Evolutionary conservation across 2,797 vertebrate genomes (phyloP), one percentile per base, ranked within the genome.

Genomic region (Scolopax bukidnonensis): DNA sequence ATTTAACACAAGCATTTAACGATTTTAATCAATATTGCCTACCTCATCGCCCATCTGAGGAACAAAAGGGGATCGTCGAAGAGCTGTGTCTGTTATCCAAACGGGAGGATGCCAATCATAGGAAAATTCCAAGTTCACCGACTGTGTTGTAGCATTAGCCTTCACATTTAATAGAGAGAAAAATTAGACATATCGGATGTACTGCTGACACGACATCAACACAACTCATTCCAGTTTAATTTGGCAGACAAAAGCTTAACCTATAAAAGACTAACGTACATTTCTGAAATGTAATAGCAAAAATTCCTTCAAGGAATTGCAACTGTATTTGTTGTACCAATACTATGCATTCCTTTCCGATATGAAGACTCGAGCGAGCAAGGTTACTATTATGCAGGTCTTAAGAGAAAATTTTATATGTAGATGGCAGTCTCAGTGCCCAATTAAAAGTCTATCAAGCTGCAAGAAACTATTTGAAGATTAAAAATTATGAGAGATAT

Each of bases 11-110:
- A 56, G 23, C 25, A 43, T 0, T 47, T 63, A 10, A 60, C 48
- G 65, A 17, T 30, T 68, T 71, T 23, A 40, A 70, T 45, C 32
- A 40, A 18, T 7, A 36, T 4, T 89, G 36, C 98, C 92, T 92
- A 99, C 99, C 98, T 99, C 99, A 17, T 99, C 99, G 1, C 99
- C 99, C 99, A 99, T 99, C 88, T 99, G 99, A 61, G 99, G 99
- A 88, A 99, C 99, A 95, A 99, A 99, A 21, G 99, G 99, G 86
- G 99, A 99, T 95, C 99, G 99, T 83, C 99, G 98, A 74, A 99
- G 99, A 92, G 98, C 97, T n/a, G 99, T 98, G 73, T 99, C 99
- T 1, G 99, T 99, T 96, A 99, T 99, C 99, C 99, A 99, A 0
- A 98, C 96, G 1, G 99, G 98, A 61, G 99, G 99, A 71, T 99